Conservation (phyloP, 2,888 invertebrate genomes). For the Ernsta delagoae region DNA sequence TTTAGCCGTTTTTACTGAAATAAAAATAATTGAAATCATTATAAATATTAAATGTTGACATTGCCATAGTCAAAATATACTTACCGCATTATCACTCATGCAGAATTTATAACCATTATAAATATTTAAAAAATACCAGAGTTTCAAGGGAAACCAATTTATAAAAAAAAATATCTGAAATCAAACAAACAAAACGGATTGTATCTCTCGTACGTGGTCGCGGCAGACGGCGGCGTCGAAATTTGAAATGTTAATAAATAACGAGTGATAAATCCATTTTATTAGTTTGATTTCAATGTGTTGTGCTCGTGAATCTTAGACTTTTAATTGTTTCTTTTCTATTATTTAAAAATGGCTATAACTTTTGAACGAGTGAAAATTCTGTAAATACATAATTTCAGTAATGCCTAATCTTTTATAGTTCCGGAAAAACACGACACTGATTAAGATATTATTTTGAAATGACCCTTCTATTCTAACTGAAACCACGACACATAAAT, state of each 20-base stretch:
- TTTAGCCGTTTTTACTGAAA: slow-evolving; percentile 37
- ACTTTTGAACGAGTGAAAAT: slow-evolving; percentile 21
- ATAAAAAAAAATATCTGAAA: slow-evolving; percentile 24
- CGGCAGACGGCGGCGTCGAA: slow-evolving; percentile 26
- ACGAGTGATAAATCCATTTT: slow-evolving; percentile 27
- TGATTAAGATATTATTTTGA: slow-evolving; percentile 17
- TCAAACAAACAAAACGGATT: slow-evolving; percentile 26
- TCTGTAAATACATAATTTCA: slow-evolving; percentile 21
- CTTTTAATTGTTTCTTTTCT: slow-evolving; percentile 22
- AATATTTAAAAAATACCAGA: slow-evolving; percentile 20
- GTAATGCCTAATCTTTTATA: slow-evolving; percentile 21
- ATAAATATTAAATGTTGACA: slow-evolving; percentile 33
- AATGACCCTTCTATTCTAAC: slow-evolving; percentile 20
- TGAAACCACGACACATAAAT: slow-evolving; percentile 38
- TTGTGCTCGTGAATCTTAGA: slow-evolving; percentile 21
- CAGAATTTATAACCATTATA: slow-evolving; percentile 19
- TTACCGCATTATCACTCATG: slow-evolving; percentile 19
- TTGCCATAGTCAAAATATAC: slow-evolving; percentile 19
- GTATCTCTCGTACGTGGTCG: slow-evolving; percentile 26
- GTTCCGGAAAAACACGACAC: slow-evolving; percentile 17
- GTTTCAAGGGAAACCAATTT: slow-evolving; percentile 6
- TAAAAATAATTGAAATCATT: slow-evolving; percentile 22
- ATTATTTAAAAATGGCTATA: slow-evolving; percentile 21
- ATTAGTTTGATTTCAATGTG: slow-evolving; percentile 26
- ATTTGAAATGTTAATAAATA: slow-evolving; percentile 24